Conservation (phyloP, 2,888 invertebrate species). For the Iphiclides podalirius region DNA sequence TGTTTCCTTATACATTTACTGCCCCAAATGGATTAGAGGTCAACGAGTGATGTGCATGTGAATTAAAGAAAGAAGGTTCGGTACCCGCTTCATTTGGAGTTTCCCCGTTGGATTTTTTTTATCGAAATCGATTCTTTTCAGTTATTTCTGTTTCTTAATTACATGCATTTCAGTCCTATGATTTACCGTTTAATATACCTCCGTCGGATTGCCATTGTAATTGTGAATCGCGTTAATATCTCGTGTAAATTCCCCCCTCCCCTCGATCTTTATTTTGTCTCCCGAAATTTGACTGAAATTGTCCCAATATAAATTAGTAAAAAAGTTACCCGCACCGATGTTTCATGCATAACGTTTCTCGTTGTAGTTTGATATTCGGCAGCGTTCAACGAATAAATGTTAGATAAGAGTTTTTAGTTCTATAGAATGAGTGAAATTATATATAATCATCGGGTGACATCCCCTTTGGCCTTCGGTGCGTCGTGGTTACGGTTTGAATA, state of each 20-base stretch:
- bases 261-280: too few relatives aligned
- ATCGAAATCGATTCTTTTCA: background rate
- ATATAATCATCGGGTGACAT: slow-evolving; percentile 9
- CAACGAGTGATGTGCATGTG: background rate
- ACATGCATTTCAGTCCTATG: background rate
- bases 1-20: background rate
- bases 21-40: background rate
- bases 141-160: background rate
- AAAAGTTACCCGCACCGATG: too few relatives aligned
- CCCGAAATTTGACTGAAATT: too few relatives aligned
- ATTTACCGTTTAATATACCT: too few relatives aligned
- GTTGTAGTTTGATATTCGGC: too few relatives aligned
- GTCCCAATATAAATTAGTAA: too few relatives aligned
- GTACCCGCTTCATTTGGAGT: background rate
- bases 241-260: too few relatives aligned
- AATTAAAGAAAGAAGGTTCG: slow-evolving; percentile 1
- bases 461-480: background rate
- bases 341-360: too few relatives aligned
- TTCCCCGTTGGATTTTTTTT: background rate
- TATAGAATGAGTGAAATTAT: slow-evolving; percentile 8
- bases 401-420: slow-evolving; percentile 3
- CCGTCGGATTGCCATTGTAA: slow-evolving; percentile 15
- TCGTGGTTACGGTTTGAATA: slow-evolving; percentile 9
- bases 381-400: slow-evolving; percentile 3
- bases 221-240: background rate